Evolutionary conservation across 2,888 invertebrate species (phyloP).

Genomic region (Tenthredo scrophulariae): DNA sequence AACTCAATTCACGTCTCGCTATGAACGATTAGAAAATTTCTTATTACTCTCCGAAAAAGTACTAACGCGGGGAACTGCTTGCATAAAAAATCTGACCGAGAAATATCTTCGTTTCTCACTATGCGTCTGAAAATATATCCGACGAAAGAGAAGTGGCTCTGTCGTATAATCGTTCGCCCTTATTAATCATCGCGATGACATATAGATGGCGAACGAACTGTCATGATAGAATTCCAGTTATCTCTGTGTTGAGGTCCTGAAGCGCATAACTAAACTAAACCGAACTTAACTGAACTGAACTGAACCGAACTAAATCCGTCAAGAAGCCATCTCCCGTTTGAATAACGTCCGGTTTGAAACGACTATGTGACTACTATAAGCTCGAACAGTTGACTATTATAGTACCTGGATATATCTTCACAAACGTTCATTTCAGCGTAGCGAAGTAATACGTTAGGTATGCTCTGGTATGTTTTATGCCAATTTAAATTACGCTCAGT

Average conservation of each 20-base stretch:
- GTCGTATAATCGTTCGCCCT: slow-evolving; percentile 4
- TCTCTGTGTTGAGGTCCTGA: background rate
- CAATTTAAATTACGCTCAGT: background rate
- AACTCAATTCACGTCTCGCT: background rate
- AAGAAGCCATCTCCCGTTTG: background rate
- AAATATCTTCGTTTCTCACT: background rate
- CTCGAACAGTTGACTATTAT: background rate
- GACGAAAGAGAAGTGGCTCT: background rate
- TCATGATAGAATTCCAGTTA: background rate
- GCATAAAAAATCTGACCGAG: background rate
- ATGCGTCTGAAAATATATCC: slow-evolving; percentile 12
- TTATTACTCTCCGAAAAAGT: background rate
- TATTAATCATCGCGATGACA: slow-evolving; percentile 34
- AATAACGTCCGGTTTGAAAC: background rate
- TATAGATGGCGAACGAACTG: slow-evolving; percentile 6
- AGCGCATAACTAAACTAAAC: slow-evolving; percentile 11
- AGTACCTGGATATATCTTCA: background rate
- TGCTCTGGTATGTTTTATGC: background rate
- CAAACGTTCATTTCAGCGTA: background rate
- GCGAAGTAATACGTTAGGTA: background rate
- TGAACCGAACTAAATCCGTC: slow-evolving; percentile 1
- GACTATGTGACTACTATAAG: background rate
- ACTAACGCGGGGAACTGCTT: background rate
- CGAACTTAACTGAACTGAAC: background rate
- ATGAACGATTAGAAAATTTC: background rate